Evolutionary conservation across 2,888 invertebrate species (phyloP), one percentile per base, ranked within the genome.

Genomic region (Andrena flavipes): DNA sequence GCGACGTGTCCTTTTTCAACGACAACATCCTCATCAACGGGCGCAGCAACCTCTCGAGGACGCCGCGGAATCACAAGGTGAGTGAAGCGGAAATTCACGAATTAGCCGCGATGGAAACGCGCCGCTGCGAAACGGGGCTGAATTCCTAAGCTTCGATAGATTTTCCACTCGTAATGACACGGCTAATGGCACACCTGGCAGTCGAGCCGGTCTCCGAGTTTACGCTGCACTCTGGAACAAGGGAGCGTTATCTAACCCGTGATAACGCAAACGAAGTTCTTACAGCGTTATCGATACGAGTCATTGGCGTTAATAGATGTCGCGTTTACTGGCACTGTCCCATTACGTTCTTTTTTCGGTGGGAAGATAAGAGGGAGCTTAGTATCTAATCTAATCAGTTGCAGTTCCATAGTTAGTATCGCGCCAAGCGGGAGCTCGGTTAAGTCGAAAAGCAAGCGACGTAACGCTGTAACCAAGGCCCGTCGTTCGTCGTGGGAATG

Each of bases 11-110:
- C 90, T 98, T 98, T 95, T 95, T 96, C 94, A 98, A 98, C 95
- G 98, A 97, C 94, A 98, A 98, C 94, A 96, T 98, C 93, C 96
- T 98, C 94, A 98, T 98, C 95, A 97, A 98, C 95, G 98, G 98
- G 80, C 96, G 96, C 94, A 98, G 98, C 93, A 97, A 97, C 95
- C 96, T 98, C 93, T 96, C 96, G 89, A 95, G 95, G 91, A 95
- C 95, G 54, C 95, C 95, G 85, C 94, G 95, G 88, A 94, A 95
- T 90, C 95, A 95, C 91, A 96, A 96, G 96, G 96, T 96, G 92
- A 90, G 91, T 10, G 3, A 6, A 33, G n/a, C 8, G 20, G 2
- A 7, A 8, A 42, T 42, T 16, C 56, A 13, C 23, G 10, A 10
- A 8, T 26, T 26, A 23, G 1, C 56, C 26, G 8, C 56, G 26